Conservation (phyloP, 2,113 vertebrate species). For the Vicugna pacos region DNA sequence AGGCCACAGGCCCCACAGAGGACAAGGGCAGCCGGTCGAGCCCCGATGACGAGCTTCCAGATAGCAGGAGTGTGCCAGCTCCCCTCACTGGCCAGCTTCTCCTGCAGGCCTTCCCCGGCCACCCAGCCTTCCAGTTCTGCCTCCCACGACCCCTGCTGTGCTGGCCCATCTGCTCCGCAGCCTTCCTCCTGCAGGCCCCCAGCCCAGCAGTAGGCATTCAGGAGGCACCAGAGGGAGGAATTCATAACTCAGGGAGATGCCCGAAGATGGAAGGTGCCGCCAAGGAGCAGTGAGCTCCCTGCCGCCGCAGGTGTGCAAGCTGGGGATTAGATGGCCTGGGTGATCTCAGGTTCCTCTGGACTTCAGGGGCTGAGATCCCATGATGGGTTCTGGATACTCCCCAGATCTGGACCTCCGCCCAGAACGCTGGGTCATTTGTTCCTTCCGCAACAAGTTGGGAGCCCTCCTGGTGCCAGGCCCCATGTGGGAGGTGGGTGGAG, state of each 20-base stretch:
- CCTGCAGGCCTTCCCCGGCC: not conserved
- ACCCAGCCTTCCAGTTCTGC: not conserved
- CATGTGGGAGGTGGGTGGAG: not conserved
- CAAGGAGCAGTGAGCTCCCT: not conserved
- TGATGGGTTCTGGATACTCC: conserved; percentile 50
- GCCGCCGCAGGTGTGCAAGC: not conserved
- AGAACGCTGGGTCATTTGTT: conserved; percentile 49
- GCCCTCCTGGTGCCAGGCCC: conserved; percentile 55
- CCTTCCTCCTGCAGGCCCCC: not conserved
- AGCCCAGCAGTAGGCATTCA: not conserved
- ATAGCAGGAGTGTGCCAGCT: too few relatives aligned
- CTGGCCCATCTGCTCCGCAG: not conserved
- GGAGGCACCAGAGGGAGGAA: not conserved
- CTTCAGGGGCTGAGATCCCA: not conserved
- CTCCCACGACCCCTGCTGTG: fast-evolving
- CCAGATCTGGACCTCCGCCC: conserved; percentile 51
- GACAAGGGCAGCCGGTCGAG: not conserved
- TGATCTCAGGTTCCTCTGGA: conserved; percentile 26
- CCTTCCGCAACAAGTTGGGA: conserved; percentile 56
- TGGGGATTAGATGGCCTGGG: not conserved
- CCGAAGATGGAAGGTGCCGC: not conserved
- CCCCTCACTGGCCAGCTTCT: not conserved
- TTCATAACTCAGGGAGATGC: not conserved
- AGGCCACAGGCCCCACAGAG: not conserved
- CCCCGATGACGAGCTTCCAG: not conserved